phyloP scores from a whole-genome alignment of 2,113 vertebrate genomes.

The Microtus pennsylvanicus region DNA sequence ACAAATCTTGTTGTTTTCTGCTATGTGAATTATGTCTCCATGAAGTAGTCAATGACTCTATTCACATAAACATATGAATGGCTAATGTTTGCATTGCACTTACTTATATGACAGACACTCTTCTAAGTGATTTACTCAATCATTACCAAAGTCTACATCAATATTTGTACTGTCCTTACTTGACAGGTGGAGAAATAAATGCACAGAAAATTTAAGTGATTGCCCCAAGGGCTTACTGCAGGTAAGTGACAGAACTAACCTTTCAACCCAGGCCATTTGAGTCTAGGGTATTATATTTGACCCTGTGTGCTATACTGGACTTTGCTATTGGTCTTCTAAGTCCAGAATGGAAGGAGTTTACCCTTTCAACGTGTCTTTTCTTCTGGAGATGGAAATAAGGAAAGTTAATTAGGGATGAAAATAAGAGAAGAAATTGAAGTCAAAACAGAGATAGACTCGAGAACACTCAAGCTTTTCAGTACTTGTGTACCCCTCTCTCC shows the following conservation, averaged over 20 bases:
- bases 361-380: neutral
- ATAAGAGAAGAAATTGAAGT: neutral
- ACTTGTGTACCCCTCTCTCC: constrained; percentile 8
- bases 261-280: neutral
- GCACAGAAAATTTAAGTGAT: constrained; percentile 11
- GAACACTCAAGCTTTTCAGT: neutral
- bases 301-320: neutral
- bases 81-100: neutral
- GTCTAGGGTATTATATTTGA: neutral
- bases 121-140: constrained; percentile 47
- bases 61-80: constrained; percentile 11
- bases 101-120: constrained; percentile 1
- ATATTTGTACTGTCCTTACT: constrained; percentile 4
- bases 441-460: neutral
- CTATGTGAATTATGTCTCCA: neutral
- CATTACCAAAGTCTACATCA: constrained; percentile 28
- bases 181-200: constrained; percentile 28
- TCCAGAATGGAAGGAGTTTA: neutral
- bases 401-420: constrained; percentile 39
- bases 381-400: neutral
- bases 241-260: neutral
- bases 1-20: constrained; percentile 2
- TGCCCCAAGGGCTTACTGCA: neutral
- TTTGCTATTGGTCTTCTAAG: constrained; percentile 40
- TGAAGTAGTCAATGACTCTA: constrained; percentile 25